Conservation (phyloP, 1,140 invertebrate genomes). For the Drosophila tristis region DNA sequence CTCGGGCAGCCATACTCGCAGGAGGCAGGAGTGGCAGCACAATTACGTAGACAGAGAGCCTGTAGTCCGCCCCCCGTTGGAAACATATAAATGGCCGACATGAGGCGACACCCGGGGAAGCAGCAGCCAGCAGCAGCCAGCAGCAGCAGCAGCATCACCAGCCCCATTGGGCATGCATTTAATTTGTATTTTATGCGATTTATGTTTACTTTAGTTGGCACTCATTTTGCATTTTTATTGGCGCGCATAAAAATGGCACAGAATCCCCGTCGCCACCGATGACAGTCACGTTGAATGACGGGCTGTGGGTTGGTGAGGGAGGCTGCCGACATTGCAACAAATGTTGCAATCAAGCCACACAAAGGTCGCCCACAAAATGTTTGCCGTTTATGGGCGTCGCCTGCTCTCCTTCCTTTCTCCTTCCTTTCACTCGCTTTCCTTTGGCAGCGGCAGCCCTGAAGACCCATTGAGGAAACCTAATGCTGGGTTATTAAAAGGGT, state of each 20-base stretch:
- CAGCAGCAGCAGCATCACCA: constrained; percentile 2
- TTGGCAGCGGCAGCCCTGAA: constrained; percentile 1
- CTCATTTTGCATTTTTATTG: constrained; percentile 71
- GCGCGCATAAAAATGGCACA: constrained; percentile 52
- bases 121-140: neutral
- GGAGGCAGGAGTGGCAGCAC: constrained; percentile 42
- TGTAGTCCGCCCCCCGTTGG: constrained; percentile 7
- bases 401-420: neutral
- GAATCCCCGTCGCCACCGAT: constrained; percentile 14
- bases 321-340: constrained; percentile 33
- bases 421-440: constrained; percentile 1
- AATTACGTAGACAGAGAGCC: constrained; percentile 60
- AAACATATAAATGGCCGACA: constrained; percentile 57
- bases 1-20: constrained; percentile 25
- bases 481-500: constrained; percentile 12
- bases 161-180: constrained; percentile 69
- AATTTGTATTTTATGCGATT: constrained; percentile 79
- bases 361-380: constrained; percentile 31
- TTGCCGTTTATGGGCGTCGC: constrained; percentile 13
- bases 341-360: constrained; percentile 41
- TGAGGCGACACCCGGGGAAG: constrained; percentile 29
- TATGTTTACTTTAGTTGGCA: constrained; percentile 70
- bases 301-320: neutral
- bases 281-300: neutral
- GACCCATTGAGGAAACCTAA: constrained; percentile 5